Percentiles rank a stretch among this genome's conserved stretches.
These are phyloP conservation scores for Drosophila athabasca DNA, from an alignment of 1,140 invertebrate species.

Conservation along the genomic window DNA sequence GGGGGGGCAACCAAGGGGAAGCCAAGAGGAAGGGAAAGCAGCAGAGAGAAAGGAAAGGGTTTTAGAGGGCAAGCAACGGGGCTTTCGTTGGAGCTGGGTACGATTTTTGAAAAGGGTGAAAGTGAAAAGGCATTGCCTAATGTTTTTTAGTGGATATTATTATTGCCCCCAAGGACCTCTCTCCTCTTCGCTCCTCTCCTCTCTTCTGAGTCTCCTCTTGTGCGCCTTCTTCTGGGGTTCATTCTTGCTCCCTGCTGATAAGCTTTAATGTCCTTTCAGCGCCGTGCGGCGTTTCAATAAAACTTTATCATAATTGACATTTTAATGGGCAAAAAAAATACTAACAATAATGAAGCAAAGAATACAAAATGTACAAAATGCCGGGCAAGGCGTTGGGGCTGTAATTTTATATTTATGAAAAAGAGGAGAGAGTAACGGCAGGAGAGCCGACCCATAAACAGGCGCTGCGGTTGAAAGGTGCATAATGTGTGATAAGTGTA, in stretches of 20 bases:
- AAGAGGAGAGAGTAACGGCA: slow-evolving; percentile 18
- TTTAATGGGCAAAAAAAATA: slow-evolving; percentile 63
- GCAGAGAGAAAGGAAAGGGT: not conserved
- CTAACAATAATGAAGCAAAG: slow-evolving; percentile 12
- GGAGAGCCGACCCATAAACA: slow-evolving; percentile 38
- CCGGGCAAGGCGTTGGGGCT: slow-evolving; percentile 23
- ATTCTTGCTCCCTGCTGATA: slow-evolving; percentile 47
- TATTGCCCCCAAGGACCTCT: slow-evolving; percentile 50
- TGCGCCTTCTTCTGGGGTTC: slow-evolving; percentile 31
- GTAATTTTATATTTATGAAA: slow-evolving; percentile 76
- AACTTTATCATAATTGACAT: slow-evolving; percentile 82
- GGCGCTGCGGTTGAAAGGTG: slow-evolving; percentile 55
- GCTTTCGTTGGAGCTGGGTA: not conserved
- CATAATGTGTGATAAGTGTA: slow-evolving; percentile 68
- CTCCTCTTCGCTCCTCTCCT: not conserved
- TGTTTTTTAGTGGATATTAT: slow-evolving; percentile 76
- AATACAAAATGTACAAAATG: slow-evolving; percentile 36
- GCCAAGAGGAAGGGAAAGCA: slow-evolving; percentile 9
- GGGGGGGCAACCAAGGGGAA: slow-evolving; percentile 32
- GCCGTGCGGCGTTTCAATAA: slow-evolving; percentile 73
- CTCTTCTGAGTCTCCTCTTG: not conserved
- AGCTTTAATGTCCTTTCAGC: slow-evolving; percentile 62
- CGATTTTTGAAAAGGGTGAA: slow-evolving; percentile 70
- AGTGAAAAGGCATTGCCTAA: slow-evolving; percentile 50
- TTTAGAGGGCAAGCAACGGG: not conserved